Percentiles rank a stretch among this genome's conserved stretches.
Evolutionary conservation across 2,113 vertebrate species (phyloP).

Genomic region (Corythoichthys haematopterus): DNA sequence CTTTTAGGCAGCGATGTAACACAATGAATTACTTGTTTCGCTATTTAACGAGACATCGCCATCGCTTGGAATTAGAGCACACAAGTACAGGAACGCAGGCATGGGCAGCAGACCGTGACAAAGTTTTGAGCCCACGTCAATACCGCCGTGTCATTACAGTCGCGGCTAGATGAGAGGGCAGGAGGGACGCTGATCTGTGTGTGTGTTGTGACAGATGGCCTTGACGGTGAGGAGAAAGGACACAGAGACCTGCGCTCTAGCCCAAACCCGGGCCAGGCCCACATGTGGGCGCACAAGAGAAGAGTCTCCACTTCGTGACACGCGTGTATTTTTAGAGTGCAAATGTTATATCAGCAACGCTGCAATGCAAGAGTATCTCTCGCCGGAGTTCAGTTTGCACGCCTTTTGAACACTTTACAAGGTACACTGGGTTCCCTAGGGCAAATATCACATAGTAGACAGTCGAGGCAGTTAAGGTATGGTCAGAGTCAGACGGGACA

Average conservation of each 20-base stretch:
- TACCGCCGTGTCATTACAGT: constrained; percentile 18
- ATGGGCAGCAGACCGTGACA: constrained; percentile 4
- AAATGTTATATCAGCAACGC: constrained; percentile 51
- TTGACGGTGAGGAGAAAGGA: constrained; percentile 51
- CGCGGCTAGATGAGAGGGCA: constrained; percentile 17
- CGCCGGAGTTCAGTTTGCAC: background rate
- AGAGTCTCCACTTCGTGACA: constrained; percentile 55
- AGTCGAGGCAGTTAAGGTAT: background rate
- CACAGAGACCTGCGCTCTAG: constrained; percentile 34
- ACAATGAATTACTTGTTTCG: constrained; percentile 3
- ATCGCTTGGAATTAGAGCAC: background rate
- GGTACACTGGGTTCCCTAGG: background rate
- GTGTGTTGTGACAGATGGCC: constrained; percentile 56
- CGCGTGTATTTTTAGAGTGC: constrained; percentile 61
- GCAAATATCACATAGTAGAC: background rate
- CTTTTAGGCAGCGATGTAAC: background rate
- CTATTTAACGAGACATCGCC: background rate
- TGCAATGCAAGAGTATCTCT: background rate
- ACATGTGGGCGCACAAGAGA: constrained; percentile 50
- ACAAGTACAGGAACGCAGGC: constrained; percentile 6
- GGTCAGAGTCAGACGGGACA: background rate
- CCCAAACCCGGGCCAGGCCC: constrained; percentile 34
- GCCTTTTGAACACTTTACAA: background rate
- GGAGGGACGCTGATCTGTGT: constrained; percentile 14
- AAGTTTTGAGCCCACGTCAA: constrained; percentile 21